Percentiles rank a stretch among this genome's conserved stretches.
Evolutionary conservation across 2,113 vertebrate species (phyloP).

Genomic region (Pyxicephalus adspersus): DNA sequence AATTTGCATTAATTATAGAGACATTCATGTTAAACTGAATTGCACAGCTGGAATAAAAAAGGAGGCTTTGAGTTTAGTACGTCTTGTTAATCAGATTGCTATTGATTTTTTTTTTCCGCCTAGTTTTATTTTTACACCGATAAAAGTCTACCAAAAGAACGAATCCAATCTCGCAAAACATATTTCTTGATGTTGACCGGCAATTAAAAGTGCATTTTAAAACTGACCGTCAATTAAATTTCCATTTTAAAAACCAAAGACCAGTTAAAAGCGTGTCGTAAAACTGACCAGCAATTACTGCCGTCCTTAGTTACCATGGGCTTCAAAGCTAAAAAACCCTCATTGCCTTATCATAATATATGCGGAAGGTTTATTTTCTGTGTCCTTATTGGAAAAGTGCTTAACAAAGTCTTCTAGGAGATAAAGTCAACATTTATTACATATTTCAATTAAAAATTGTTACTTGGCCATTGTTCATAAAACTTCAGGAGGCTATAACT

Average conservation of each 20-base stretch:
- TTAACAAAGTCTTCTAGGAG: slow-evolving; percentile 4
- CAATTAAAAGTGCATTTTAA: slow-evolving; percentile 46
- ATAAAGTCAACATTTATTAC: background rate
- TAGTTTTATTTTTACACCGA: slow-evolving; percentile 40
- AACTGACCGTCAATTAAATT: slow-evolving; percentile 50
- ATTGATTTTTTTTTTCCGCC: slow-evolving; percentile 46
- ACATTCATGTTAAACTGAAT: slow-evolving; percentile 52
- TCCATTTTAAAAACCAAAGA: slow-evolving; percentile 32
- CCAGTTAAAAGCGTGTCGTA: slow-evolving; percentile 42
- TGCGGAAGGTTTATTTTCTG: slow-evolving; percentile 8
- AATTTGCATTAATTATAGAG: slow-evolving; percentile 56
- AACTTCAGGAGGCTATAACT: background rate
- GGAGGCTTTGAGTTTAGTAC: slow-evolving; percentile 29
- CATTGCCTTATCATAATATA: slow-evolving; percentile 42
- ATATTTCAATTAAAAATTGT: background rate
- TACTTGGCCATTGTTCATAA: background rate
- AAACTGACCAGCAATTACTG: slow-evolving; percentile 47
- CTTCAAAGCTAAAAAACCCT: slow-evolving; percentile 27
- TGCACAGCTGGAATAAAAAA: slow-evolving; percentile 48
- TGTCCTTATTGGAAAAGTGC: slow-evolving; percentile 6
- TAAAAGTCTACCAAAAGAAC: slow-evolving; percentile 23
- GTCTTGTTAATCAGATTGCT: slow-evolving; percentile 54
- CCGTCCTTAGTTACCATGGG: slow-evolving; percentile 26
- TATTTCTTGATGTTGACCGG: slow-evolving; percentile 17
- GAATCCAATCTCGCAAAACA: slow-evolving; percentile 36